Base-by-base conservation (phyloP, 2,113 vertebrate genomes). In the Baryphthengus martii region DNA sequence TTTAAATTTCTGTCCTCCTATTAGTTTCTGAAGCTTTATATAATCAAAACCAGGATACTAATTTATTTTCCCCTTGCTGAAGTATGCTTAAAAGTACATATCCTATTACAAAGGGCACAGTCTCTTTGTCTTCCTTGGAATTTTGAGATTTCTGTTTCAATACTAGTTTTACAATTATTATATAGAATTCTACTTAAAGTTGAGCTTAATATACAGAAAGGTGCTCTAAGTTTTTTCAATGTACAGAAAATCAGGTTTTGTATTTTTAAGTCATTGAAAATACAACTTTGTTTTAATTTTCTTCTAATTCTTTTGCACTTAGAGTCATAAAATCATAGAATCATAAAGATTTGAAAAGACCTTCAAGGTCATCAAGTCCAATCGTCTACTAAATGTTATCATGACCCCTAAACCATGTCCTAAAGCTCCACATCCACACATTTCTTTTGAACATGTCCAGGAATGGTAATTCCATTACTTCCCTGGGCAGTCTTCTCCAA, bases 221-320 rank as follows among this genome's bases (percentile, higher is more conserved):
- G 17, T 70, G 1, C 2, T 71, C 4, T 66, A 3, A 0, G 0
- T 0, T 0, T 67, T 79, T 80, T 66, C 7, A 55, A 9, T 61
- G 66, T 17, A 6, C 5, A 65, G 39, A 71, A 29, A 33, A 44
- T 10, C 5, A 59, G 13, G 4, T 93, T 55, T 72, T 73, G 3
- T 19, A n/a, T 49, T n/a, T 52, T 56, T 65, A 52, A 35, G 9
- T 44, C 4, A 37, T 39, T 77, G 6, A 83, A 90, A 88, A 80
- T 13, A 23, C 3, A 29, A 24, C 6, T 81, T 67, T 29, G 2
- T 17, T 39, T 61, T 37, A 5, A 37, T 81, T 25, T 52, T 81
- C 77, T 90, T 25, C 25, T 19, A 18, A 26, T 28, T 40, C 2
- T 18, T 71, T 78, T 79, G 9, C 7, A 55, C 2, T 49, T n/a